These are phyloP conservation scores for Illadopsis cleaveri DNA, from an alignment of 2,113 vertebrate genomes.

Conservation along the genomic window DNA sequence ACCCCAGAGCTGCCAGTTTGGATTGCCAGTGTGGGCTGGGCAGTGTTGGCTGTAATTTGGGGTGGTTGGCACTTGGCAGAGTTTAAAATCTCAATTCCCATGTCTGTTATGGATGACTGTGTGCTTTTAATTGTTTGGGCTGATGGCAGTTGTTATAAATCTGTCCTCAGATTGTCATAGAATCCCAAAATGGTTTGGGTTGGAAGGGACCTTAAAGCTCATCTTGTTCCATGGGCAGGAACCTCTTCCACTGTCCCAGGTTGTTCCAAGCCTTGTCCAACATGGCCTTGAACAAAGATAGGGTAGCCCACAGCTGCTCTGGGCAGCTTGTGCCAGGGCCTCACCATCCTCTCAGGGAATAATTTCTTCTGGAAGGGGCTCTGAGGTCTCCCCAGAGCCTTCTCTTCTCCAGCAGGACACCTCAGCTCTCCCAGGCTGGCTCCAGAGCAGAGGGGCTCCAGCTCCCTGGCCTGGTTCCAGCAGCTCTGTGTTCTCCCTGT, in stretches of 20 bases:
- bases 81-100: background rate
- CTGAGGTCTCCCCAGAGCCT: background rate
- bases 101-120: background rate
- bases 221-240: background rate
- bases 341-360: background rate
- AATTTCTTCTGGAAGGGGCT: background rate
- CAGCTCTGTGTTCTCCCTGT: background rate
- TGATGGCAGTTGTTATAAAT: background rate
- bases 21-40: background rate
- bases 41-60: background rate
- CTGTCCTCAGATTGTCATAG: background rate
- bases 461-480: accelerated
- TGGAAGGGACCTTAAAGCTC: background rate
- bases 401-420: background rate
- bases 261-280: accelerated
- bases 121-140: background rate
- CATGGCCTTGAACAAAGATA: background rate
- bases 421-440: background rate
- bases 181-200: background rate
- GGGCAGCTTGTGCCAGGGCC: background rate
- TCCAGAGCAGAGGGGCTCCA: background rate
- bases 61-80: background rate
- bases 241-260: background rate
- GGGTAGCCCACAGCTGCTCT: background rate
- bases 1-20: accelerated